Evolutionary conservation across 2,888 invertebrate genomes (phyloP).

Genomic region (Idaea dimidiata): DNA sequence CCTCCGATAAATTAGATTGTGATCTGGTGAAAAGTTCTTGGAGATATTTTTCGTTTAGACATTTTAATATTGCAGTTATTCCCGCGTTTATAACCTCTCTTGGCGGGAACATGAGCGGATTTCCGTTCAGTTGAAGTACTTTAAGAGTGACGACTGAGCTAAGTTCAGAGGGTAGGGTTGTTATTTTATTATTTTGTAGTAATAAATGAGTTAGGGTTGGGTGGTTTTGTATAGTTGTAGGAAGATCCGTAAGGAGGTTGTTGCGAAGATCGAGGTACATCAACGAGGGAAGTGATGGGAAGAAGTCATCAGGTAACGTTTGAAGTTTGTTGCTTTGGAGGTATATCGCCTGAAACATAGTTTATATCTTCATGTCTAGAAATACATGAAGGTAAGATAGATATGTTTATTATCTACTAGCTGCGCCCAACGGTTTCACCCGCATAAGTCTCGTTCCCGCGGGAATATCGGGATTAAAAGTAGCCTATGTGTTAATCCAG

Average conservation of each 20-base stretch:
- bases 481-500: too few relatives aligned
- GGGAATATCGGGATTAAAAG: too few relatives aligned
- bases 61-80: conserved; percentile 53
- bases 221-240: conserved; percentile 80
- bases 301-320: conserved; percentile 80
- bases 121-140: conserved; percentile 82
- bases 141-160: conserved; percentile 81
- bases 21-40: conserved; percentile 54
- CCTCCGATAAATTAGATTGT: conserved; percentile 51
- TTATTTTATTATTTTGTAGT: conserved; percentile 82
- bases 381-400: background rate
- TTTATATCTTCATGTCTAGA: background rate
- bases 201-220: conserved; percentile 81
- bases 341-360: conserved; percentile 63
- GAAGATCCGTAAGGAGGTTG: conserved; percentile 79
- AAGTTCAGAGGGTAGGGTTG: conserved; percentile 82
- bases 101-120: conserved; percentile 82
- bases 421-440: too few relatives aligned
- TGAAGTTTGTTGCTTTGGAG: conserved; percentile 78
- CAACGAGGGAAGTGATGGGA: conserved; percentile 75
- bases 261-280: conserved; percentile 84
- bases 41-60: conserved; percentile 58
- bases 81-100: conserved; percentile 77
- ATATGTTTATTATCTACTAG: too few relatives aligned
- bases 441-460: too few relatives aligned